phyloP scores from a whole-genome alignment of 2,888 invertebrate species.

The Aquatica leii region DNA sequence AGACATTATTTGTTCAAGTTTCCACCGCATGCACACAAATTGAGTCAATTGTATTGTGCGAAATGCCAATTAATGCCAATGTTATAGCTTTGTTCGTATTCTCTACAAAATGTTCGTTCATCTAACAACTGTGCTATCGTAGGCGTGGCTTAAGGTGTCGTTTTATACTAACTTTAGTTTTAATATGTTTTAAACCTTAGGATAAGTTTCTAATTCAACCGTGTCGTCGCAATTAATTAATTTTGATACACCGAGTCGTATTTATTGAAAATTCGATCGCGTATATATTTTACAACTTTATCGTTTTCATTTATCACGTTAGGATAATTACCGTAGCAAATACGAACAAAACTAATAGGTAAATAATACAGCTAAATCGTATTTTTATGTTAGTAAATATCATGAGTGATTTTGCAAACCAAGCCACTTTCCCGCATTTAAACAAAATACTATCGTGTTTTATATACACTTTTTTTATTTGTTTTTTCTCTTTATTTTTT shows the following conservation, averaged over 20 bases:
- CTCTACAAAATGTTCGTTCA: slow-evolving; percentile 20
- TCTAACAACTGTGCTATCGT: neutral
- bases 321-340: slow-evolving; percentile 19
- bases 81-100: slow-evolving; percentile 39
- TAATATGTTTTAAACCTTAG: too few relatives aligned
- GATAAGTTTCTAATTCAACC: too few relatives aligned
- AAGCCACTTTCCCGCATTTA: slow-evolving; percentile 36
- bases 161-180: neutral
- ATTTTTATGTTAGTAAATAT: slow-evolving; percentile 22
- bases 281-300: too few relatives aligned
- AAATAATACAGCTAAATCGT: slow-evolving; percentile 19
- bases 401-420: slow-evolving; percentile 36
- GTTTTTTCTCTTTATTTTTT: slow-evolving; percentile 23
- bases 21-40: slow-evolving; percentile 59
- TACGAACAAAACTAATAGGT: slow-evolving; percentile 31
- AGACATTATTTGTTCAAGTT: slow-evolving; percentile 49
- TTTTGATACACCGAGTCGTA: too few relatives aligned
- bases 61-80: slow-evolving; percentile 58
- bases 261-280: too few relatives aligned
- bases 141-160: neutral
- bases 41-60: slow-evolving; percentile 61
- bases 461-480: slow-evolving; percentile 21
- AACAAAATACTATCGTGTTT: slow-evolving; percentile 27
- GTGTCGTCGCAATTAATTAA: too few relatives aligned
- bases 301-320: neutral